A percentile compares a stretch with the other conserved stretches of the same genome.
phyloP scores from a whole-genome alignment of 2,888 invertebrate genomes.

The Nesidiocoris tenuis region DNA sequence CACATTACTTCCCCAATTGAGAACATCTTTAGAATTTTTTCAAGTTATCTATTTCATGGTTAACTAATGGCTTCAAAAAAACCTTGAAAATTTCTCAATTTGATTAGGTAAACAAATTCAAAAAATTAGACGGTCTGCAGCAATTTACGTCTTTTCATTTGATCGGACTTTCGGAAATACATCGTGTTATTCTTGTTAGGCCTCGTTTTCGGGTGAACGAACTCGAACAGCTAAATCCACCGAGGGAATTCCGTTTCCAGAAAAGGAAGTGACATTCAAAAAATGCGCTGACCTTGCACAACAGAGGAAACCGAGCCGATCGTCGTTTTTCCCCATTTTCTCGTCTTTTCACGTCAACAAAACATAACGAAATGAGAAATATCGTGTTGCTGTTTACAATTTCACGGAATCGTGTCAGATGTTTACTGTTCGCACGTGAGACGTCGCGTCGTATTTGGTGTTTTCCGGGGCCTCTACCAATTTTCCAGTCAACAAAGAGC shows the following conservation, averaged over 20 bases:
- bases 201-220: background rate
- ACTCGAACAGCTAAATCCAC: no score
- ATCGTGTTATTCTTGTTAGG: no score
- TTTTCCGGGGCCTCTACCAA: background rate
- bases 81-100: no score
- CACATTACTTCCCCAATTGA: no score
- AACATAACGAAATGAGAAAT: background rate
- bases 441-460: background rate
- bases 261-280: background rate
- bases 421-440: conserved; percentile 23
- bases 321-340: background rate
- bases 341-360: background rate
- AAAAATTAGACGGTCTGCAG: no score
- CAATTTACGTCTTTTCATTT: no score
- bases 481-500: no score
- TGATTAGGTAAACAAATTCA: no score
- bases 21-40: no score
- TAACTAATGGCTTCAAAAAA: no score
- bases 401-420: conserved; percentile 6
- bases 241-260: background rate
- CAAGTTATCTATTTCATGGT: no score
- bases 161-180: no score
- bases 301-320: background rate
- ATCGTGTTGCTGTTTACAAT: conserved; percentile 11
- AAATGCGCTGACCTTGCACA: background rate